Evolutionary conservation across 1,140 invertebrate genomes (phyloP).

Genomic region (Heliconius nattereri): DNA sequence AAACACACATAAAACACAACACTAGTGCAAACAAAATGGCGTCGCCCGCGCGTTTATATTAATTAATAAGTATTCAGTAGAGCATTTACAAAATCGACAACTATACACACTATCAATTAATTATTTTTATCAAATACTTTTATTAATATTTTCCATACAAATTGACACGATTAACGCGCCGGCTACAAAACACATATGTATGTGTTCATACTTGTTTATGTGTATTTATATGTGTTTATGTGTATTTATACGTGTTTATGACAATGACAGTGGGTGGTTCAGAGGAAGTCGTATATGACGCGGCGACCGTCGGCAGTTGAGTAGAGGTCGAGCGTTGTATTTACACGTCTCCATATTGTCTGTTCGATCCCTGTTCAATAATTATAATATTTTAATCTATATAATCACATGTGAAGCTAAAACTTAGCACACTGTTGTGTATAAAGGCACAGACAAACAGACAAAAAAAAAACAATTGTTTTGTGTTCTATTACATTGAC

Average conservation of each 20-base stretch:
- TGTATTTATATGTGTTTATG: slow-evolving; percentile 2
- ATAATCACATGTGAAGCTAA: too few relatives aligned
- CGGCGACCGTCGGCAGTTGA: slow-evolving; percentile 3
- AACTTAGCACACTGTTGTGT: too few relatives aligned
- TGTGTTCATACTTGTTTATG: background rate
- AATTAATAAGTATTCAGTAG: slow-evolving; percentile 21
- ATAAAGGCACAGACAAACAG: too few relatives aligned
- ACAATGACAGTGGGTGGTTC: background rate
- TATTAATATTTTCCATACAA: slow-evolving; percentile 40
- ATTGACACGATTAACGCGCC: slow-evolving; percentile 35
- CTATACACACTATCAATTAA: slow-evolving; percentile 36
- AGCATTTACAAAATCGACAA: slow-evolving; percentile 42
- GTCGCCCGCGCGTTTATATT: slow-evolving; percentile 24
- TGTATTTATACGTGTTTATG: slow-evolving; percentile 1
- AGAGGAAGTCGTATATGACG: background rate
- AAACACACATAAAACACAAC: slow-evolving; percentile 12
- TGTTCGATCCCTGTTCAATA: background rate
- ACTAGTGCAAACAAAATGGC: background rate
- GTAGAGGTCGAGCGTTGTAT: slow-evolving; percentile 1
- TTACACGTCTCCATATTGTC: slow-evolving; percentile 1
- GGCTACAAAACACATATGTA: slow-evolving; percentile 16
- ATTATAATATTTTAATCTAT: background rate
- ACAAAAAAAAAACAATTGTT: too few relatives aligned
- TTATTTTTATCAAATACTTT: slow-evolving; percentile 22
- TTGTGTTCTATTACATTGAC: too few relatives aligned